Percentiles rank a stretch among this genome's conserved stretches.
phyloP scores from a whole-genome alignment of 2,797 vertebrate species.

The Cyclopterus lumpus region DNA sequence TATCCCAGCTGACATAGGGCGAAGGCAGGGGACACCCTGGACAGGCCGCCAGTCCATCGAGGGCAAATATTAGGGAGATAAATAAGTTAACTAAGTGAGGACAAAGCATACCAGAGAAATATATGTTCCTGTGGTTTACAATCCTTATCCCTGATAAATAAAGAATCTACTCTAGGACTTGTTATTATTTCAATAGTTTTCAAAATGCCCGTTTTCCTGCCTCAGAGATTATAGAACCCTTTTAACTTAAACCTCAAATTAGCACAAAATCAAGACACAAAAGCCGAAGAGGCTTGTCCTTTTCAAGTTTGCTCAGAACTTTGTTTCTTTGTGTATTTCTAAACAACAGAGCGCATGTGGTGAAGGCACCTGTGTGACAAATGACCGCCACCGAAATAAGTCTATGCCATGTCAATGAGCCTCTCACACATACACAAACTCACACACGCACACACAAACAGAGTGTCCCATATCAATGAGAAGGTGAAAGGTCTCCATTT shows the following conservation, averaged over 20 bases:
- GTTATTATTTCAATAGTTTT: neutral
- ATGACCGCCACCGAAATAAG: slow-evolving; percentile 76
- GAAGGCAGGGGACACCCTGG: too few relatives aligned
- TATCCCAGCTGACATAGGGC: too few relatives aligned
- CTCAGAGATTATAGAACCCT: neutral
- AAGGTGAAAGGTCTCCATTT: slow-evolving; percentile 88
- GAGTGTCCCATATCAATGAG: slow-evolving; percentile 85
- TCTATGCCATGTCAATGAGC: slow-evolving; percentile 82
- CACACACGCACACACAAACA: slow-evolving; percentile 63
- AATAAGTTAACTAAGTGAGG: slow-evolving; percentile 3
- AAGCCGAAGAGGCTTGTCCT: neutral
- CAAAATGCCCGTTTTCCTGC: neutral
- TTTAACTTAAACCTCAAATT: neutral
- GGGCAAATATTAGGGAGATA: neutral
- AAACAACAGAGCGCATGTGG: slow-evolving; percentile 39
- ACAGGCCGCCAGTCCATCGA: too few relatives aligned
- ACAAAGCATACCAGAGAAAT: neutral
- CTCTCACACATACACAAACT: slow-evolving; percentile 41
- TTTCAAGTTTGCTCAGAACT: slow-evolving; percentile 16
- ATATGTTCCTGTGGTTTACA: neutral
- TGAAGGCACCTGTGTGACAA: slow-evolving; percentile 73
- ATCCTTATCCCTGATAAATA: neutral
- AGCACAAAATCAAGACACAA: neutral
- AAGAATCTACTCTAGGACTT: neutral
- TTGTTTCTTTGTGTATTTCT: slow-evolving; percentile 54